Percentiles rank a stretch among this genome's conserved stretches.
Evolutionary conservation across 1,140 invertebrate species (phyloP).

Genomic region (Prorops nasuta): DNA sequence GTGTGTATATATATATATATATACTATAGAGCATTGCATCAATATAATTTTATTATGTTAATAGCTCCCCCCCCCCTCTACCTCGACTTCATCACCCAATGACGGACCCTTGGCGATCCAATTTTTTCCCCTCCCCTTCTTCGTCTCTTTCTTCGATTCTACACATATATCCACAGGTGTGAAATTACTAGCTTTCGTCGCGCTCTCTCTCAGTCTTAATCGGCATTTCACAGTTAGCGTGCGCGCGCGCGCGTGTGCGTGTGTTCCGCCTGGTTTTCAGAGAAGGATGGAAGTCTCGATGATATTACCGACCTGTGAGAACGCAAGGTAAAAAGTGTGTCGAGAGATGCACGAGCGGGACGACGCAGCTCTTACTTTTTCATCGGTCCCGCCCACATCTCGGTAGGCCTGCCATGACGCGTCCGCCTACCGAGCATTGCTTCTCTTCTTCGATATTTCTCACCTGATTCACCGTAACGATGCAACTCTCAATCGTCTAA

Average conservation of each 20-base stretch:
- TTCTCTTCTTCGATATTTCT: background rate
- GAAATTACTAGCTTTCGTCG: slow-evolving; percentile 26
- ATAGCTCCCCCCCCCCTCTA: no score
- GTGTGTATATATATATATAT: no score
- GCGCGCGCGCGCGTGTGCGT: slow-evolving; percentile 15
- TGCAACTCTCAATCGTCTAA: no score
- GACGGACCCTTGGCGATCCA: background rate
- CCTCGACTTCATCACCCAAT: no score
- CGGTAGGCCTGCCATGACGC: slow-evolving; percentile 19
- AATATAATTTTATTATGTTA: no score
- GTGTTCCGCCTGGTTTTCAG: slow-evolving; percentile 12
- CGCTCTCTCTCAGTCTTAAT: slow-evolving; percentile 9
- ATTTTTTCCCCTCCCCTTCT: background rate
- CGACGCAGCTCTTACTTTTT: slow-evolving; percentile 19
- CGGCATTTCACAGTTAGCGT: slow-evolving; percentile 21
- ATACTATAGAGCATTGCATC: no score
- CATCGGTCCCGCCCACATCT: slow-evolving; percentile 24
- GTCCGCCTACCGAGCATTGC: slow-evolving; percentile 10
- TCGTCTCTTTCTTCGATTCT: no score
- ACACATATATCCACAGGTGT: slow-evolving; percentile 18
- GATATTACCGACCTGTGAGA: slow-evolving; percentile 14
- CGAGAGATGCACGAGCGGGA: slow-evolving; percentile 20
- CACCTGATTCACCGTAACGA: no score
- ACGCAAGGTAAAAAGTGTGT: slow-evolving; percentile 19
- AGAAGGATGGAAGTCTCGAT: no score